These are phyloP conservation scores for Huso huso DNA, from an alignment of 2,797 vertebrate species.

Conservation along the genomic window DNA sequence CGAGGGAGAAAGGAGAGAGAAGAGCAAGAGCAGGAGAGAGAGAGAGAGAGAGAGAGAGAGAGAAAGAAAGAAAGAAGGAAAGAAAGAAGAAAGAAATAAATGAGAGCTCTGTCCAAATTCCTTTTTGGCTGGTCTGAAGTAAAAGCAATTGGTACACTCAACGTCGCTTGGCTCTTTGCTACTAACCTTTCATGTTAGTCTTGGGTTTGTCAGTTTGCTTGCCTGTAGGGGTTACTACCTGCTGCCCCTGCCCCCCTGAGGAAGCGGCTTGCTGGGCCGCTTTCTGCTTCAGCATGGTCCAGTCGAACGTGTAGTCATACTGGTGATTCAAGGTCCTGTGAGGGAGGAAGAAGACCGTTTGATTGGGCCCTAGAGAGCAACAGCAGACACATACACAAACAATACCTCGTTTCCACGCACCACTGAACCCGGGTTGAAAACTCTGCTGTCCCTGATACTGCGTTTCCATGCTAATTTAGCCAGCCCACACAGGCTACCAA, in stretches of 20 bases:
- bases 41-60: no score
- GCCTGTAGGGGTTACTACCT: slow-evolving; percentile 99
- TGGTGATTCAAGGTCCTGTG: slow-evolving; percentile 95
- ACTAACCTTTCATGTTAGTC: slow-evolving; percentile 99
- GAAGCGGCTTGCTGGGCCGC: slow-evolving; percentile 97
- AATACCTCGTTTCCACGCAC: no score
- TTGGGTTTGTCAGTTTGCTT: slow-evolving; percentile 99
- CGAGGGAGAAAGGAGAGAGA: no score
- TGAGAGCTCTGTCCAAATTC: slow-evolving; percentile 12
- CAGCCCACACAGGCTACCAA: no score
- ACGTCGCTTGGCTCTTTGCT: slow-evolving; percentile 99
- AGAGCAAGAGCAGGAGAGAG: no score
- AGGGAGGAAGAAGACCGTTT: slow-evolving; percentile 1
- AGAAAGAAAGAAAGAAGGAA: no score
- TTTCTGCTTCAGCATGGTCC: slow-evolving; percentile 99
- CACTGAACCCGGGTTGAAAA: no score
- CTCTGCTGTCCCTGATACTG: no score
- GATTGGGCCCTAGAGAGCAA: no score
- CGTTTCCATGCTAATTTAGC: no score
- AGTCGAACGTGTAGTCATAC: slow-evolving; percentile 99
- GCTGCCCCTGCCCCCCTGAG: slow-evolving; percentile 96
- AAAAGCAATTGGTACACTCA: slow-evolving; percentile 62
- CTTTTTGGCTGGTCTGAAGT: slow-evolving; percentile 16
- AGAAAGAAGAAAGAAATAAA: no score
- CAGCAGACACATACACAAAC: no score